Conservation (phyloP, 1,140 invertebrate genomes). For the Drosophila tropicalis region DNA sequence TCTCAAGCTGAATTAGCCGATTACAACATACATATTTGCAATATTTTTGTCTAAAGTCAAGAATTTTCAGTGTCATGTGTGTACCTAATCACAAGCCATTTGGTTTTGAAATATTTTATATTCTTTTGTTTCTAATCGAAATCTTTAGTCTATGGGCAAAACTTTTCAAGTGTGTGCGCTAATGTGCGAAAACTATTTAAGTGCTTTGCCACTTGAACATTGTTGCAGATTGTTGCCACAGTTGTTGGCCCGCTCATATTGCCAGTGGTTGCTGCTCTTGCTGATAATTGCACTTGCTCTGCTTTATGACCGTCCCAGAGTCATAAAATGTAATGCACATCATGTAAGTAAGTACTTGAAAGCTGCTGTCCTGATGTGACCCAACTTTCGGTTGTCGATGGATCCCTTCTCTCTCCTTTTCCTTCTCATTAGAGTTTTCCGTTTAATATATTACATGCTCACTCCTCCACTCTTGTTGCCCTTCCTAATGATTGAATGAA, state of each 20-base stretch:
- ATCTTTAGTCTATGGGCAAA: not conserved
- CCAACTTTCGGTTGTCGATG: slow-evolving; percentile 27
- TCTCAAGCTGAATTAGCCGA: slow-evolving; percentile 1
- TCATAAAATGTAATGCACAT: slow-evolving; percentile 76
- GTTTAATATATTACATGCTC: slow-evolving; percentile 7
- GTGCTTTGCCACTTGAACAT: slow-evolving; percentile 52
- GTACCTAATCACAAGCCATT: too few species aligned
- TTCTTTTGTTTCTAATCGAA: not conserved
- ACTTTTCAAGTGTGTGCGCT: slow-evolving; percentile 37
- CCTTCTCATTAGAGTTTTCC: slow-evolving; percentile 4
- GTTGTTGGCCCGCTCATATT: slow-evolving; percentile 13
- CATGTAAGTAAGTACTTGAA: slow-evolving; percentile 70
- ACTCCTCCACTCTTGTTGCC: not conserved
- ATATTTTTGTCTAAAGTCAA: too few species aligned
- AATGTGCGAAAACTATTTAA: slow-evolving; percentile 66
- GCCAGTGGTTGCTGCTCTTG: slow-evolving; percentile 28
- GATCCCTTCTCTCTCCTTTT: not conserved
- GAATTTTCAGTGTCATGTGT: too few species aligned
- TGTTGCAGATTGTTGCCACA: slow-evolving; percentile 69
- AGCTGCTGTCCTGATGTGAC: slow-evolving; percentile 41
- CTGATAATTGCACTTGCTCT: slow-evolving; percentile 71
- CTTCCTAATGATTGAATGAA: not conserved
- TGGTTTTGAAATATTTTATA: not conserved
- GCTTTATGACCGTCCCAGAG: slow-evolving; percentile 72
- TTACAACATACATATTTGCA: too few species aligned